Base-by-base conservation (phyloP, 2,888 invertebrate genomes). In the Podabrus alpinus region DNA sequence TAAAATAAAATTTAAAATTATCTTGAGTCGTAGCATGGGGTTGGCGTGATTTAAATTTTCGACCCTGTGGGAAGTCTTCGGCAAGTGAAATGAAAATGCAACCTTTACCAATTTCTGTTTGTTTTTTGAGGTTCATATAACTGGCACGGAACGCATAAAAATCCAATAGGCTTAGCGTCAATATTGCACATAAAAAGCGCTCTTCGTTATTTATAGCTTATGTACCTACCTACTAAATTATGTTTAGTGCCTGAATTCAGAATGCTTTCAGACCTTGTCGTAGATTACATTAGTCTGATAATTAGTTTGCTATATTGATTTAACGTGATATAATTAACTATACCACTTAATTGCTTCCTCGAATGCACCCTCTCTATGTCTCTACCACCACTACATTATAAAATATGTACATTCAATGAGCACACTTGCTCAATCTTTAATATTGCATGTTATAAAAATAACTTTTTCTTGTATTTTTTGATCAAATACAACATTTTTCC, bases 31-130 rank as follows among this genome's bases (percentile, higher is more conserved):
- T 80, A 79, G 80, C 83, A 78, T 82, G 82, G 82, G 82, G 82
- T 77, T 74, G 79, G 78, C 76, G 75, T 83, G 83, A 84, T 84
- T 84, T 84, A 84, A 84, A 84, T 84, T 84, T 83, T 83, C 77
- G 80, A 73, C 83, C 75, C 84, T 72, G 82, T 81, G 79, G 84
- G 84, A 79, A 76, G 83, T 80, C 83, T 82, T 84, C 83, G 81
- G 79, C 82, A 81, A 82, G 80, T 81, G 79, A 81, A 82, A 82
- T 81, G 81, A 83, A 81, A 83, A 83, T 80, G 83, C 83, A 83
- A 84, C 83, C 80, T 81, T 82, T 80, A 80, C 82, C 72, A 76
- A 71, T 72, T 72, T 70, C 64, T 76, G 76, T 76, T 76, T 76
- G 76, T 76, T 76, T 76, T 76, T 76, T 73, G 59, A 66, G 19